A percentile compares a stretch with the other conserved stretches of the same genome.
These are phyloP conservation scores for Echinops telfairi DNA, from an alignment of 2,113 vertebrate species.

Conservation along the genomic window DNA sequence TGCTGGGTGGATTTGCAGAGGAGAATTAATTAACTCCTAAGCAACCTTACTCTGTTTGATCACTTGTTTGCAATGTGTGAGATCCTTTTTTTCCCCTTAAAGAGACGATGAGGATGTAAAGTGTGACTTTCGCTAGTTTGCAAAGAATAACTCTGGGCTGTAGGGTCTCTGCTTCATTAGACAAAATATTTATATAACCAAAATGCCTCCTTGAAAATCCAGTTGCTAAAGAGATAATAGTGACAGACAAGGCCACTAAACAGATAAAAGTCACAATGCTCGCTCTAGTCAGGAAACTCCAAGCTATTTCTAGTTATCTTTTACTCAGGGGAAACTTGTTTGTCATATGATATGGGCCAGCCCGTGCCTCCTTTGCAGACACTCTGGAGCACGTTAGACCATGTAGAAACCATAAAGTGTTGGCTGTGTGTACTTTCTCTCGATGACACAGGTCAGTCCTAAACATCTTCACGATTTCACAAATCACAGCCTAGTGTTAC, in stretches of 20 bases:
- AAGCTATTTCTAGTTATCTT: conserved; percentile 62
- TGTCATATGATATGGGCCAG: conserved; percentile 53
- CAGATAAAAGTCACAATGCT: conserved; percentile 42
- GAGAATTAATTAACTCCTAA: neutral
- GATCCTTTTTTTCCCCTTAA: neutral
- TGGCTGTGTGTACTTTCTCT: conserved; percentile 68
- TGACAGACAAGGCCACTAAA: conserved; percentile 58
- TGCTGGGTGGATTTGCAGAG: neutral
- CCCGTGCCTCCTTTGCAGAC: conserved; percentile 60
- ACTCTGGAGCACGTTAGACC: conserved; percentile 18
- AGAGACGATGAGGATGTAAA: neutral
- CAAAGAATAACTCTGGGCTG: conserved; percentile 41
- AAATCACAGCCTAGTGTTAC: conserved; percentile 72
- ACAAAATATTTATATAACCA: conserved; percentile 55
- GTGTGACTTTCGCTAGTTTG: neutral
- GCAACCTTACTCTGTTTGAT: conserved; percentile 52
- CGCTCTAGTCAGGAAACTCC: conserved; percentile 47
- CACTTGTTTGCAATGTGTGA: conserved; percentile 39
- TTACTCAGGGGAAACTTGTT: conserved; percentile 13
- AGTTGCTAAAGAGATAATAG: conserved; percentile 66
- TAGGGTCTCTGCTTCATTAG: conserved; percentile 54
- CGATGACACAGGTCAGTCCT: conserved; percentile 63
- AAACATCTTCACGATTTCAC: conserved; percentile 78
- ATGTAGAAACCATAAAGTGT: conserved; percentile 58
- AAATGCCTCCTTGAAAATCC: conserved; percentile 52